Conservation (phyloP, 2,113 vertebrate species). For the Amblyornis subalaris region DNA sequence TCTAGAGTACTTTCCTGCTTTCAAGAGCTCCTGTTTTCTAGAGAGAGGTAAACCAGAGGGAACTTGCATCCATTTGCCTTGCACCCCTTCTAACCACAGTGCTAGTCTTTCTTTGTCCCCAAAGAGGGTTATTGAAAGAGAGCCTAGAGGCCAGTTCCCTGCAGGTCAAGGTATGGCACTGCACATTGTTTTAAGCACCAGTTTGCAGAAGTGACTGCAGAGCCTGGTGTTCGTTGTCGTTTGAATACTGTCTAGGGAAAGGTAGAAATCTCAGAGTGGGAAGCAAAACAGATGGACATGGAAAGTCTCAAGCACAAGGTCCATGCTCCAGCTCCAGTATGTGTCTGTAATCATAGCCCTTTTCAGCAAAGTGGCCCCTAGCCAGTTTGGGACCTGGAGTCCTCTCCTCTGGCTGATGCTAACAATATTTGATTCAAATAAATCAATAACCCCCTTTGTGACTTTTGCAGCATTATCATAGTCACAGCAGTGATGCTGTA, state of each 20-base stretch:
- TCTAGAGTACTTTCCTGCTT: neutral
- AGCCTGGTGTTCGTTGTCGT: neutral
- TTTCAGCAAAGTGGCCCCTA: neutral
- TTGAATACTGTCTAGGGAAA: neutral
- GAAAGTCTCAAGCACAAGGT: neutral
- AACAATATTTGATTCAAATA: neutral
- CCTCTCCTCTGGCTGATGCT: neutral
- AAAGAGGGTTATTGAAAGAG: neutral
- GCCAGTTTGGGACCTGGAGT: neutral
- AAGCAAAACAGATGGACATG: neutral
- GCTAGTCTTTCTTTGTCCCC: neutral
- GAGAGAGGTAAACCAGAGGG: neutral
- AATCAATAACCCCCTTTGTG: neutral
- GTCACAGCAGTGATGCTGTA: neutral
- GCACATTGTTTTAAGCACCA: rapidly evolving
- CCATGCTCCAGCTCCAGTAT: neutral
- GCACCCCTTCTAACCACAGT: neutral
- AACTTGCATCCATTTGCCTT: neutral
- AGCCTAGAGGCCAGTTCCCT: neutral
- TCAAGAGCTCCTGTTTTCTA: neutral
- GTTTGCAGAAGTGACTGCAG: neutral
- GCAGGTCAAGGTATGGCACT: neutral
- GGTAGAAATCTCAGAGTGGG: neutral
- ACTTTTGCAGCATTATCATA: neutral
- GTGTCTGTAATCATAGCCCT: neutral